These are phyloP conservation scores for Elephantulus edwardii DNA, from an alignment of 2,113 vertebrate species.

Conservation along the genomic window DNA sequence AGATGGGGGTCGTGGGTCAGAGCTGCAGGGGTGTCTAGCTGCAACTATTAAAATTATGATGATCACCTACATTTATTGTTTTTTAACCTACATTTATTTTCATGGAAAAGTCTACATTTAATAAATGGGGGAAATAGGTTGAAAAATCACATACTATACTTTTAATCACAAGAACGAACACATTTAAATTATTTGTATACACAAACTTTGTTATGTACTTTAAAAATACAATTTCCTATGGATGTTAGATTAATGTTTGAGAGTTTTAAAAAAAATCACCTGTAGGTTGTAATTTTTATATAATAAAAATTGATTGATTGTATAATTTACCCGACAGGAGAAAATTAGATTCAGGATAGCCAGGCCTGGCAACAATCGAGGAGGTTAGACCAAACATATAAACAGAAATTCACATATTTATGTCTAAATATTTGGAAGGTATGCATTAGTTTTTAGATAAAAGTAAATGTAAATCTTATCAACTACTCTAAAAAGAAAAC, in stretches of 20 bases:
- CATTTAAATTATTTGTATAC: conserved; percentile 22
- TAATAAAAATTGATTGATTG: background rate
- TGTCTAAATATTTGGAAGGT: conserved; percentile 27
- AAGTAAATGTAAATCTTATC: background rate
- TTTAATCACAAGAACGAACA: conserved; percentile 12
- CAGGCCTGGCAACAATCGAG: background rate
- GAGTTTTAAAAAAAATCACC: background rate
- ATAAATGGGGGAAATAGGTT: background rate
- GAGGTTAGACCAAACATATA: background rate
- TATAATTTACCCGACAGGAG: background rate
- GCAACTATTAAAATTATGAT: background rate
- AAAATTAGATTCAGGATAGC: background rate
- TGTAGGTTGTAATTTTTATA: conserved; percentile 31
- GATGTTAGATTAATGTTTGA: background rate
- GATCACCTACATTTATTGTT: background rate
- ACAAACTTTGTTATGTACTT: background rate
- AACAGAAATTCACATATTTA: conserved; percentile 3
- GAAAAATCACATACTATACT: background rate
- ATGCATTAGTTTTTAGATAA: conserved; percentile 34
- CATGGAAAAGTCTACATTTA: background rate
- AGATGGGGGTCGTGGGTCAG: too few species aligned
- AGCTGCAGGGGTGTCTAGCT: too few species aligned
- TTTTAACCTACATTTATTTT: background rate
- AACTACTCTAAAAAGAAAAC: background rate
- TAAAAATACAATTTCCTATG: conserved; percentile 20